Evolutionary conservation across 2,113 vertebrate genomes (phyloP), one percentile per base, ranked within the genome.

Genomic region (Chaetodon auriga): DNA sequence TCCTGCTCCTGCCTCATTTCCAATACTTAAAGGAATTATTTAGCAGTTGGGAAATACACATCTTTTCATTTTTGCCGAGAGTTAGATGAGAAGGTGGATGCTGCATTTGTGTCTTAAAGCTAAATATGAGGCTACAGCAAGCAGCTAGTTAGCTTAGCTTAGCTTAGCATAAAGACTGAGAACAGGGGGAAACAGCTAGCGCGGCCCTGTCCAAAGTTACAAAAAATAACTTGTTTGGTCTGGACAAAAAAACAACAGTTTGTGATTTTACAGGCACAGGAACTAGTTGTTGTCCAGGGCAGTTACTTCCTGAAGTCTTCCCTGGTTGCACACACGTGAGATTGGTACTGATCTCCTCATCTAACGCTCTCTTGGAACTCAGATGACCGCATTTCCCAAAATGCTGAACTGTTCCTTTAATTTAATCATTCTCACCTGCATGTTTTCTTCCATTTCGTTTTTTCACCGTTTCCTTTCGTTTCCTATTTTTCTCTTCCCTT

Each of bases 371-470:
- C 5, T 0, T 68, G 12, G 8, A 30, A 15, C 51, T 7, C 1
- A 0, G 55, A 10, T 19, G 18, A 41, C 23, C 0, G 2, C 10
- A 9, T 53, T 62, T 76, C 25, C 55, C 6, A 76, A 76, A 82
- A 62, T 62, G 19, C 14, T 0, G 1, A 75, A 60, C 57, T 68
- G 12, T 36, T 82, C 38, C 38, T 63, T 68, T 41, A 6, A 35
- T 62, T 45, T n/a, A 55, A 70, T 7, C 46, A 23, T 53, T 3
- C 15, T 16, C 15, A 25, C n/a, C 38, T 80, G 25, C 81, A 71
- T 74, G 48, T 82, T 51, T 54, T 57, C 14, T 58, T 48, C 9
- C 0, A 36, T 30, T 30, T 30, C 30, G 3, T 30, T 30, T n/a
- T 30, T 30, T 30, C 30, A 30, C 30, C 30, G 3, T 19, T 55